Base-by-base conservation (phyloP, 2,113 vertebrate genomes). In the Phainopepla nitens region DNA sequence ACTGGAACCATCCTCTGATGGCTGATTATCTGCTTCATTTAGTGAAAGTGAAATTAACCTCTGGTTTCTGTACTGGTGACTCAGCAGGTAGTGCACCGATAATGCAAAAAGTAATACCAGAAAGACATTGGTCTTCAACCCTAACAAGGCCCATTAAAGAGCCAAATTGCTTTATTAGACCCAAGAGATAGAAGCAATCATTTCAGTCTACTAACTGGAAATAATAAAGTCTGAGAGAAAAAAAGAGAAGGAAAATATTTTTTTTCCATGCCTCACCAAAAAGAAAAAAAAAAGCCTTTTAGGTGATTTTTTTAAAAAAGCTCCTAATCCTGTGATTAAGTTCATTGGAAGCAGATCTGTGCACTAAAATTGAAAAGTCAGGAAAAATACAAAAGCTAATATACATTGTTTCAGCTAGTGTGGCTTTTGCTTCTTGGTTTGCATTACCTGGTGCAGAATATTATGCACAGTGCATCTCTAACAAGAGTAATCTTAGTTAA, bases 11-110 rank as follows among this genome's bases (percentile, higher is more conserved):
- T 95, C 90, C 96, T 97, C 97, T 62, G 57, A 97, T 95, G 97
- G 95, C 97, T 97, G 96, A 98, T 98, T 98, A 97, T 97, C 89
- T 96, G 97, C 97, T 97, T 98, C 97, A 97, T 98, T 98, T 98
- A 97, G 94, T 97, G 94, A 83, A 89, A 94, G 69, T 82, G 91
- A 98, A 98, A 98, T 98, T 98, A 98, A 98, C 98, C 97, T 97
- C 94, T 96, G 85, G 49, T 96, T 97, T 97, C 95, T 82, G 73
- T 92, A 90, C 82, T 96, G 96, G 98, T 98, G 97, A 98, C 96
- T 98, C 97, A 97, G 97, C 98, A 98, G 96, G 97, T 97, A 98
- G 86, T 94, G 47, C 94, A 94, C 89, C 79, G 97, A 82, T 96
- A 97, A 97, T 62, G 87, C 64, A 96, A 92, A 97, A 96, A 97